Evolutionary conservation across 1,140 invertebrate species (phyloP).

Genomic region (Nephila pilipes): DNA sequence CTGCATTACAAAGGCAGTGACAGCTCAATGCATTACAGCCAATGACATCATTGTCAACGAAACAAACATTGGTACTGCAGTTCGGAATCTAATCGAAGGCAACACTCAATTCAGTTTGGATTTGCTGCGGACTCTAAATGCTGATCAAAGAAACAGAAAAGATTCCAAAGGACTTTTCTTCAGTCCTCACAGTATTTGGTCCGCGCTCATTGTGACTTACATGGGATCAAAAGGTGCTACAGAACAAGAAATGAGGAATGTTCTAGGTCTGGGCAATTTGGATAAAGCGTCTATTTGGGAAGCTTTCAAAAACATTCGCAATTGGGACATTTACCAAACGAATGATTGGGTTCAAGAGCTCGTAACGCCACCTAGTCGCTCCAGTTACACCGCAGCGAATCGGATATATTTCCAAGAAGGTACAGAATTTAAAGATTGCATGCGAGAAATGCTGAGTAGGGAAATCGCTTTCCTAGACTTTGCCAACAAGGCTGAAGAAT

Average conservation of each 20-base stretch:
- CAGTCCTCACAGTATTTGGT: slow-evolving; percentile 79
- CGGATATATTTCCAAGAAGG: slow-evolving; percentile 77
- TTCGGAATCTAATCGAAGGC: slow-evolving; percentile 59
- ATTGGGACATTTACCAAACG: slow-evolving; percentile 74
- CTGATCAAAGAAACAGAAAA: slow-evolving; percentile 32
- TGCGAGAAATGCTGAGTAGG: slow-evolving; percentile 80
- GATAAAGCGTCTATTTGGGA: slow-evolving; percentile 71
- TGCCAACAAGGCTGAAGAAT: slow-evolving; percentile 81
- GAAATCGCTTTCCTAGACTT: slow-evolving; percentile 86
- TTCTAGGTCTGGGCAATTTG: slow-evolving; percentile 76
- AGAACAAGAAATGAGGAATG: slow-evolving; percentile 77
- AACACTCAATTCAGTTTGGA: slow-evolving; percentile 65
- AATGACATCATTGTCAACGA: slow-evolving; percentile 69
- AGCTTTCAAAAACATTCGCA: slow-evolving; percentile 75
- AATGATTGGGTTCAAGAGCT: slow-evolving; percentile 78
- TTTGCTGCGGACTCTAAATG: slow-evolving; percentile 55
- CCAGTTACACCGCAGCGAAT: slow-evolving; percentile 72
- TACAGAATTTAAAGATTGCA: slow-evolving; percentile 72
- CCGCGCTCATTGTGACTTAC: slow-evolving; percentile 77
- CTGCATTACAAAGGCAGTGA: background rate
- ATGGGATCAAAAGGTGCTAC: slow-evolving; percentile 80
- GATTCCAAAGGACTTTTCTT: slow-evolving; percentile 75
- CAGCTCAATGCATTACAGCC: slow-evolving; percentile 44
- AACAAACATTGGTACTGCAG: slow-evolving; percentile 50
- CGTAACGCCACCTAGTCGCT: slow-evolving; percentile 77